Conservation (phyloP, 2,113 vertebrate genomes). For the Cynoglossus semilaevis region DNA sequence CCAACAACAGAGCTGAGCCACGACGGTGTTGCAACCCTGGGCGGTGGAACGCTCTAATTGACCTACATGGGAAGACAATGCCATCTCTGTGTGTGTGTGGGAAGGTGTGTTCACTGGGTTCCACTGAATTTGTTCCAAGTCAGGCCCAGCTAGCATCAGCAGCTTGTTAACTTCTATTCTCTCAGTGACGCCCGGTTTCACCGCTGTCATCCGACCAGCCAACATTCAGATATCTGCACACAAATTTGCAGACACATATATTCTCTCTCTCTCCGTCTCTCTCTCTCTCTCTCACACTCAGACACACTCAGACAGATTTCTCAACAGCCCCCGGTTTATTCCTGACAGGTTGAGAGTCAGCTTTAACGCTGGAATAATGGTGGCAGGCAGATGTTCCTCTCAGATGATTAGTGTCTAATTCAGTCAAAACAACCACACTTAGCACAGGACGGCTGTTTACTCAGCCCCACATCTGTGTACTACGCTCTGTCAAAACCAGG, state of each 20-base stretch:
- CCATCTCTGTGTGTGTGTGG: constrained; percentile 41
- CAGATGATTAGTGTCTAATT: constrained; percentile 54
- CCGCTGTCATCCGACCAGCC: constrained; percentile 47
- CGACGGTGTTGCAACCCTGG: constrained; percentile 27
- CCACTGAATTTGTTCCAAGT: constrained; percentile 56
- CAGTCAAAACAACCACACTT: constrained; percentile 54
- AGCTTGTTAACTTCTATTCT: constrained; percentile 65
- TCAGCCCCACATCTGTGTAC: constrained; percentile 72
- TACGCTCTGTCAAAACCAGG: constrained; percentile 63
- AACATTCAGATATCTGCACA: constrained; percentile 47
- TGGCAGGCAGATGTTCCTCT: constrained; percentile 65
- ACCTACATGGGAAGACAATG: constrained; percentile 65
- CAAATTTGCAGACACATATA: constrained; percentile 18
- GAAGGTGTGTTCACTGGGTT: constrained; percentile 20
- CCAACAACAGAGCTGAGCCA: not conserved
- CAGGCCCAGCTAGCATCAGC: constrained; percentile 64
- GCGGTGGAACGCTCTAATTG: constrained; percentile 54
- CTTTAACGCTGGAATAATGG: constrained; percentile 44
- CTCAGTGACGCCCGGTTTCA: constrained; percentile 33
- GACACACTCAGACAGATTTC: constrained; percentile 16
- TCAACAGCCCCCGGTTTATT: constrained; percentile 42
- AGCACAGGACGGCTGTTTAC: constrained; percentile 51
- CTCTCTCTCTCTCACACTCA: constrained; percentile 6
- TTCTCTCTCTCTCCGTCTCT: constrained; percentile 7
- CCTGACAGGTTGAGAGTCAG: constrained; percentile 40